These are phyloP conservation scores for Rhagonycha lutea DNA, from an alignment of 2,888 invertebrate species.

Conservation along the genomic window DNA sequence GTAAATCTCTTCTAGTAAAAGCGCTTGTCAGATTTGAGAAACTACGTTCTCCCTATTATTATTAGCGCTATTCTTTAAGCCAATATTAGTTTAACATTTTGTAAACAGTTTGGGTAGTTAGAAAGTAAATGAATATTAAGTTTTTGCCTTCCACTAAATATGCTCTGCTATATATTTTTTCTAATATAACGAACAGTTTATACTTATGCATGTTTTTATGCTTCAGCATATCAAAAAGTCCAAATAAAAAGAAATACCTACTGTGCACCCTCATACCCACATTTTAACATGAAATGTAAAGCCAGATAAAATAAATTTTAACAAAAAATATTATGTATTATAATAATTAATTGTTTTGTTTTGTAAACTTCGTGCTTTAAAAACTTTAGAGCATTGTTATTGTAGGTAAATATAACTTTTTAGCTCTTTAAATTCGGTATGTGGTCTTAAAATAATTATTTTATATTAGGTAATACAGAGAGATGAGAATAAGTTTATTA, in stretches of 20 bases:
- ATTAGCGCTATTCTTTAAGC: not conserved
- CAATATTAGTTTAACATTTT: not conserved
- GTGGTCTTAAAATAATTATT: not conserved
- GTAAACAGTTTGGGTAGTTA: not conserved
- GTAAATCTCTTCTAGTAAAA: not conserved
- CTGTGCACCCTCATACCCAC: not conserved
- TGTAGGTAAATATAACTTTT: not conserved
- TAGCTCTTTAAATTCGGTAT: not conserved
- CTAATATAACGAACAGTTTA: not conserved
- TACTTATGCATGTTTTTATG: not conserved
- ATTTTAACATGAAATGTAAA: not conserved
- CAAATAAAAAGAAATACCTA: not conserved
- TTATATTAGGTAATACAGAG: not conserved
- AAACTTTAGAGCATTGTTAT: not conserved
- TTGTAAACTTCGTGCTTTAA: not conserved
- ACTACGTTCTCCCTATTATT: not conserved
- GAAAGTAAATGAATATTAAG: not conserved
- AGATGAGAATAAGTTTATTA: not conserved
- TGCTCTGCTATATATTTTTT: not conserved
- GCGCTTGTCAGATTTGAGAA: not conserved
- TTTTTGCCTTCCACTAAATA: not conserved
- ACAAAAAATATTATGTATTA: too few relatives aligned
- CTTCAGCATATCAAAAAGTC: not conserved
- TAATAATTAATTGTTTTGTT: not conserved
- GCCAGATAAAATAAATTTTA: not conserved